Evolutionary conservation across 2,888 invertebrate species (phyloP).

Genomic region (Apamea monoglypha): DNA sequence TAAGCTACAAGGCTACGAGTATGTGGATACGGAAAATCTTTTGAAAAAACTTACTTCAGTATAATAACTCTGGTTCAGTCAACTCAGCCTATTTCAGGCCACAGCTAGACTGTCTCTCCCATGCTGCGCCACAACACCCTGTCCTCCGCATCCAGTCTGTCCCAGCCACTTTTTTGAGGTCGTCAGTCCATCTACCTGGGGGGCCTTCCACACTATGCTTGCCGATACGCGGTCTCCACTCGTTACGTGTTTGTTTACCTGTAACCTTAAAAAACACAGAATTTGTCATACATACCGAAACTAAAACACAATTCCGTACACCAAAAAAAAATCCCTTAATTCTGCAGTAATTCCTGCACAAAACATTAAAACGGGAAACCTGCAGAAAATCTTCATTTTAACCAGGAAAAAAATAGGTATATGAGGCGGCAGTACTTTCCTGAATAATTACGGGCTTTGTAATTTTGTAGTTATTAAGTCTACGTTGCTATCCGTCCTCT

Average conservation of each 20-base stretch:
- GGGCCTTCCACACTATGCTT: no score
- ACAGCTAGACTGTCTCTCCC: no score
- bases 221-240: not conserved
- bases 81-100: no score
- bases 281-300: not conserved
- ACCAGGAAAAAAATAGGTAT: constrained; percentile 57
- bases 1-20: no score
- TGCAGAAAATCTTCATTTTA: constrained; percentile 54
- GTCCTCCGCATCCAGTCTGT: no score
- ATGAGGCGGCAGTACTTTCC: constrained; percentile 55
- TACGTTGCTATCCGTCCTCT: constrained; percentile 40
- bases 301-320: constrained; percentile 10
- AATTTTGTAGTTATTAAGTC: constrained; percentile 62
- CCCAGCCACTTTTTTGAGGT: no score
- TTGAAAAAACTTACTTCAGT: no score
- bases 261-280: not conserved
- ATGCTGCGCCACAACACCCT: no score
- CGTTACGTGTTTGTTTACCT: no score
- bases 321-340: constrained; percentile 38
- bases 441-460: constrained; percentile 66
- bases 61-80: no score
- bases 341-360: constrained; percentile 30
- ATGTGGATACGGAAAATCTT: no score
- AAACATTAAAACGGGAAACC: constrained; percentile 24
- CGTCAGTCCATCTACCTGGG: not conserved